These are phyloP conservation scores for Tortrix viridana DNA, from an alignment of 2,888 invertebrate genomes.

Conservation along the genomic window DNA sequence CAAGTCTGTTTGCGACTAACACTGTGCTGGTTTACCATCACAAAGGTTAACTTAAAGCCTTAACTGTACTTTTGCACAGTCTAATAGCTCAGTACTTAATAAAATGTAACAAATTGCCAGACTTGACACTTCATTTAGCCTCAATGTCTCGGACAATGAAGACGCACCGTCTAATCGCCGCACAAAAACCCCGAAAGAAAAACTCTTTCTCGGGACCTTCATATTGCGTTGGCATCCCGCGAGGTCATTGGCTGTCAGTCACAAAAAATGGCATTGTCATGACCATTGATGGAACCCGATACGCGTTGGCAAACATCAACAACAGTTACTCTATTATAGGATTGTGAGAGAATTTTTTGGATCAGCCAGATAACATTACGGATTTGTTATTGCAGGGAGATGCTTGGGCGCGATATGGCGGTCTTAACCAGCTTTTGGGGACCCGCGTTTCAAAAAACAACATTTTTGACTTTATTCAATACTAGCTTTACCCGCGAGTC, in stretches of 20 bases:
- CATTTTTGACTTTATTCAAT: no score
- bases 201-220: conserved; percentile 56
- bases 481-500: no score
- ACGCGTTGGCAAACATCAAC: conserved; percentile 58
- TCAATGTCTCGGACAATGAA: conserved; percentile 68
- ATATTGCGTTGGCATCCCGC: conserved; percentile 50
- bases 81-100: conserved; percentile 46
- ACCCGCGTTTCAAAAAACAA: conserved; percentile 1
- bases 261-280: conserved; percentile 62
- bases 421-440: conserved; percentile 9
- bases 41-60: not conserved
- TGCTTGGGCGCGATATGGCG: conserved; percentile 19
- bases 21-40: not conserved
- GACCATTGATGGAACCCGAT: conserved; percentile 65
- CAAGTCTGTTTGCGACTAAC: no score
- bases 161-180: conserved; percentile 54
- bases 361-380: conserved; percentile 39
- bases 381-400: conserved; percentile 28
- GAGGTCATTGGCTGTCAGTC: conserved; percentile 70
- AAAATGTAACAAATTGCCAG: conserved; percentile 59
- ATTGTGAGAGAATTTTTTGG: conserved; percentile 43
- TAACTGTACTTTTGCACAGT: conserved; percentile 40
- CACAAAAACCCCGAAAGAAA: conserved; percentile 54
- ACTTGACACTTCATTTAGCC: conserved; percentile 72
- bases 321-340: conserved; percentile 66